Base-by-base conservation (phyloP, 2,797 vertebrate species). In the Poeciliopsis turneri region DNA sequence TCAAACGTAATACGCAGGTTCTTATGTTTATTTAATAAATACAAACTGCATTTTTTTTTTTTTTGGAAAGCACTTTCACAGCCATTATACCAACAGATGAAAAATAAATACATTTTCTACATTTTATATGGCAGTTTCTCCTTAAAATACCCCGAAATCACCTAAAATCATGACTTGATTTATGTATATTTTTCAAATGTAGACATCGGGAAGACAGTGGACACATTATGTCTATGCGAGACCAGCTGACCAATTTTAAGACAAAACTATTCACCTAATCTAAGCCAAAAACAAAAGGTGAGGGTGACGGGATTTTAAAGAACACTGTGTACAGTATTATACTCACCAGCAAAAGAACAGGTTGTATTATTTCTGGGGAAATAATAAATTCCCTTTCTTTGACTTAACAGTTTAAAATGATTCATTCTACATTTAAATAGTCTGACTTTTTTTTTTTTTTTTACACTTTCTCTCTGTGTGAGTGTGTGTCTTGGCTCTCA, bases 1-100 rank as follows among this genome's bases (percentile, higher is more conserved):
- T 61, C 69, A 71, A 75, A 45, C 83, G 77, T 87, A 88, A 91
- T 76, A 79, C 47, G 59, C 77, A 57, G 74, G 61, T 18, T 7
- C 15, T 33, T 61, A 33, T 61, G 30, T 33, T 33, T 61, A 33
- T 33, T 61, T 61, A 61, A 33, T 61, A 16, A 61, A 33, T 61
- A 18, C 15, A 61, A 61, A 33, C 28, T 61, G 28, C 20, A 10
- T n/a, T 55, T 55, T 53, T 2, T 5, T 20, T 30, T n/a, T 59
- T 61, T 61, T 33, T 33, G 16, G 16, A 36, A 33, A 61, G 30
- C 59, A 33, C 30, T 33, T 15, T 59, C 4, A 15, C 12, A 33
- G 3, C 5, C 59, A 18, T 2, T 16, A 18, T 18, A 30, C 16
- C 15, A 16, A 16, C 13, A 61, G 13, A 30, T 16, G 13, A 18